Evolutionary conservation across 2,888 invertebrate genomes (phyloP), one percentile per base, ranked within the genome.

Genomic region (Thelaira solivaga): DNA sequence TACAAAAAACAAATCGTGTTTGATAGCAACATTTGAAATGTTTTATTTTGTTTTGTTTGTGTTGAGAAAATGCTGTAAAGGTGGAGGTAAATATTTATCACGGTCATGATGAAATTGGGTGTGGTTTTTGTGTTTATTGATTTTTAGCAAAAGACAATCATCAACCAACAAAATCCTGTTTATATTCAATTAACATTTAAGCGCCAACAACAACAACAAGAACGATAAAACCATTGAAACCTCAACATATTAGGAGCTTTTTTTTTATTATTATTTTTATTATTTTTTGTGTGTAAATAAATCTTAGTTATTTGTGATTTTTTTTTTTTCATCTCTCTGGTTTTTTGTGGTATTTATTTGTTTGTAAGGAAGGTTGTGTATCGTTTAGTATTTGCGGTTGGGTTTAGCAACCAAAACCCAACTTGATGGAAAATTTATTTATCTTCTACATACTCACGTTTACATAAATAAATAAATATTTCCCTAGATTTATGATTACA

Each of bases 51-150:
- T n/a, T n/a, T n/a, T n/a, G n/a, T n/a, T n/a, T n/a, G n/a, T n/a
- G n/a, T n/a, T n/a, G n/a, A n/a, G 10, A 11, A 49, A 59, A 36
- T 55, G 53, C 11, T 34, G 22, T 20, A 61, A 10, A 24, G 10
- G 22, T 16, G 26, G 59, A 24, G 45, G 24, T 49, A 72, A 68
- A 62, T 73, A 51, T 64, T 73, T 57, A 64, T 73, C 57, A 34
- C 68, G 73, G 57, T 62, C 68, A 57, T 45, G 49, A 22, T 72
- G 29, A 59, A 73, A 62, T 73, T 64, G 73, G 65, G 72, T 69
- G 73, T 43, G 71, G 76, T 61, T 76, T 68, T 67, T 47, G 49
- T 41, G 72, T 76, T 71, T 76, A 67, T 72, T 67, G 65, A 72
- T 64, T 53, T 61, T 36, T 53, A 53, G 13, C 45, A 45, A 22